Conservation (phyloP, 2,797 vertebrate genomes). For the Coracias cyanogaster region DNA sequence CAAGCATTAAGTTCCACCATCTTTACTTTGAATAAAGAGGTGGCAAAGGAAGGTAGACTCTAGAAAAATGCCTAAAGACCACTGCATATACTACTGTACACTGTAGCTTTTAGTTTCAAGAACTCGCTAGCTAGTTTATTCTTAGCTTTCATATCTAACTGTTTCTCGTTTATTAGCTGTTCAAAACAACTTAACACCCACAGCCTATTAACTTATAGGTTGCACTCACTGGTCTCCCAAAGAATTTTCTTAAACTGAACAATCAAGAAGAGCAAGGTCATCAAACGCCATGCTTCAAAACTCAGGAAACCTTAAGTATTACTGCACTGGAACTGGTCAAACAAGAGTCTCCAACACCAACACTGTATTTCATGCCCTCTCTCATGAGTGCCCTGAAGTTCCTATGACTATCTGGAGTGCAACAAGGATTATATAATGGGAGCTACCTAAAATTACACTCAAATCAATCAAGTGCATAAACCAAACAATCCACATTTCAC, state of each 20-base stretch:
- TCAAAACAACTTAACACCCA: not conserved
- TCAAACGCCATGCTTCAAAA: not conserved
- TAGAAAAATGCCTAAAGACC: not conserved
- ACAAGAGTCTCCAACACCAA: not conserved
- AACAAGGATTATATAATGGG: not conserved
- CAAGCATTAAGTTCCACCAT: not conserved
- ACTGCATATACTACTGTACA: not conserved
- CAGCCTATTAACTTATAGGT: not conserved
- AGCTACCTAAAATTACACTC: not conserved
- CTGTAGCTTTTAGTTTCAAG: not conserved
- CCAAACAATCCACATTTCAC: not conserved
- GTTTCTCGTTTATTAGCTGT: not conserved
- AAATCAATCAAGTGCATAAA: not conserved
- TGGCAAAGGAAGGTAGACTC: not conserved
- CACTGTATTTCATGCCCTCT: rapidly evolving
- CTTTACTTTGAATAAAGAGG: not conserved
- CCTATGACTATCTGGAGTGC: not conserved
- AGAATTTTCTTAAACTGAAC: not conserved
- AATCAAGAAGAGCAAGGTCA: not conserved
- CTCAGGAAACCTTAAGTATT: not conserved
- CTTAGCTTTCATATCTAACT: not conserved
- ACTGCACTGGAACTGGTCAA: not conserved
- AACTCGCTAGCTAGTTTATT: not conserved
- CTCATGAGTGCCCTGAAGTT: not conserved
- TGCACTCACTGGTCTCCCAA: not conserved